Evolutionary conservation across 2,888 invertebrate species (phyloP).

Genomic region (Euzetes globulus): DNA sequence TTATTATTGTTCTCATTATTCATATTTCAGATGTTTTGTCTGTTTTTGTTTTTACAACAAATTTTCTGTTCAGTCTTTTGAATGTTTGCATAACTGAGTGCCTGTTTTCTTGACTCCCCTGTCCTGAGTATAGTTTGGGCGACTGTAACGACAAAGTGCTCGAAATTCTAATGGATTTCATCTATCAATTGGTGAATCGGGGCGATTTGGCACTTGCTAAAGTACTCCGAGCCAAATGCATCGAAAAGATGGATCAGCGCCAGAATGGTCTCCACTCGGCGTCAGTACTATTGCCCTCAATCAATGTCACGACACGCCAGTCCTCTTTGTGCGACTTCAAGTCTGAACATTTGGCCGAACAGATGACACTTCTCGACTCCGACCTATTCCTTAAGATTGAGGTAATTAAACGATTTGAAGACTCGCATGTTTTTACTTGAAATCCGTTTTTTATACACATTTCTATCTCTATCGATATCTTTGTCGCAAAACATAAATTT

Average conservation of each 20-base stretch:
- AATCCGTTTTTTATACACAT: not conserved
- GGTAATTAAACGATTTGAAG: conserved; percentile 43
- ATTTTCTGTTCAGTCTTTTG: not conserved
- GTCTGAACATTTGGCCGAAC: conserved; percentile 89
- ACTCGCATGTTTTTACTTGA: not conserved
- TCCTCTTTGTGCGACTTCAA: conserved; percentile 58
- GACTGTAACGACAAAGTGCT: conserved; percentile 75
- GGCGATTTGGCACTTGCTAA: conserved; percentile 88
- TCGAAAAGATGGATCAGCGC: conserved; percentile 66
- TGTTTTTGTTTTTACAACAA: not conserved
- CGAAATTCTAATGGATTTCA: conserved; percentile 79
- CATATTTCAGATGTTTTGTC: not conserved
- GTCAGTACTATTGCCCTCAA: conserved; percentile 2
- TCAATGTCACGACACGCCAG: conserved; percentile 45
- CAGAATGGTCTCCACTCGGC: not conserved
- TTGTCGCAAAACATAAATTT: no score
- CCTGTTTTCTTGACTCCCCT: conserved; percentile 18
- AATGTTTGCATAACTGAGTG: conserved; percentile 2
- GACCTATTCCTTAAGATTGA: conserved; percentile 92
- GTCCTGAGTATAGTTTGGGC: conserved; percentile 56
- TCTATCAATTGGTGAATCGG: conserved; percentile 80
- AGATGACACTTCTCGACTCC: conserved; percentile 94
- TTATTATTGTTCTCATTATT: conserved; percentile 5
- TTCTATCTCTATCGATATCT: no score
- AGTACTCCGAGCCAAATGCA: conserved; percentile 75